Evolutionary conservation across 2,888 invertebrate genomes (phyloP), one percentile per base, ranked within the genome.

Genomic region (Heliconius ethilla): DNA sequence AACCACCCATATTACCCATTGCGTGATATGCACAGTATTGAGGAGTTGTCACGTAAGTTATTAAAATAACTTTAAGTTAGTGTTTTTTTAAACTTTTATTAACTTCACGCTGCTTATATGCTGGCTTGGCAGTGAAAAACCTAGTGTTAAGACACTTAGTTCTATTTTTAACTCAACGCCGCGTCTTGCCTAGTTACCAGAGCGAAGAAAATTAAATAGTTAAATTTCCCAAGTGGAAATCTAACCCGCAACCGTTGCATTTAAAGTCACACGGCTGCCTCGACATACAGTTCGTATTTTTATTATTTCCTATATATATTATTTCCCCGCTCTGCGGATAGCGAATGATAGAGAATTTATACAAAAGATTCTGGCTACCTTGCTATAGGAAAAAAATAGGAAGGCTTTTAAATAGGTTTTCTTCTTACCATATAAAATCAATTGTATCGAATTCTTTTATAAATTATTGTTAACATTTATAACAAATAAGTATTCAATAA

Each of bases 11-110:
- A 95, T 77, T 92, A 94, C 81, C 94, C 95, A 6, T 86, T 95
- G 11, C 88, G 94, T 73, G 94, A 95, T 81, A 95, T 95, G 94
- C 94, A 95, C 79, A 95, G 95, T 83, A 95, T 95, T 83, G 95
- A 95, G 81, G 95, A 95, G 87, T 87, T 95, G 51, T 95, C 95
- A 79, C 94, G 95, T 95, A 87, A 91, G 91, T 89, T 59, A 37
- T 15, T 27, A 70, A 59, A 22, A 59, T 0, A 59, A 59, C 18
- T n/a, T 59, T 59, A 7, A 59, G 59, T 10, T 33, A 33, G 33
- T 33, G 33, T 7, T 33, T 33, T 33, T 33, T 55, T 22, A n/a
- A 55, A 18, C 9, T 51, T 51, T 6, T 51, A 18, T 51, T 51
- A 18, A 18, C 18, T 51, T 51, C 45, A n/a, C 22, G 22, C 55